A percentile compares a stretch with the other conserved stretches of the same genome.
Conservation (phyloP, 2,113 vertebrate species). For the Anguilla japonica region DNA sequence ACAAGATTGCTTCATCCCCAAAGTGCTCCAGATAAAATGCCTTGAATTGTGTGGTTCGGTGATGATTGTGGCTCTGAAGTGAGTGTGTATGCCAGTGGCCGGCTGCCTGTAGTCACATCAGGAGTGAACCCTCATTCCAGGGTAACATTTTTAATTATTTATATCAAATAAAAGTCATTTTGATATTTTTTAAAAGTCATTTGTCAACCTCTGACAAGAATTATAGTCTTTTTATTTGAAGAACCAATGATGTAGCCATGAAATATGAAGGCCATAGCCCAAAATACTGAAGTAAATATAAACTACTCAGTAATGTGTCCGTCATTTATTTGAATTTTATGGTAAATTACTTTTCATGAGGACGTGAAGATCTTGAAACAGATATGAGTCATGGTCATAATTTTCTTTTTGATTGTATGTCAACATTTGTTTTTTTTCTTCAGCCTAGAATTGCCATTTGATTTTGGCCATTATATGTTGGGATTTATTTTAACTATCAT, state of each 20-base stretch:
- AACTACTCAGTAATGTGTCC: neutral
- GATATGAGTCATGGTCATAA: neutral
- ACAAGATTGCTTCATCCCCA: no score
- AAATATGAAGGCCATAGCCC: neutral
- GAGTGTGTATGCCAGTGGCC: no score
- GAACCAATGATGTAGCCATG: neutral
- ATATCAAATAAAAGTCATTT: neutral
- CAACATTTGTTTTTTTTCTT: neutral
- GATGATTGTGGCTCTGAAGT: no score
- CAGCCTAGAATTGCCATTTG: neutral
- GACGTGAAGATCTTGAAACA: neutral
- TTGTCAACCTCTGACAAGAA: neutral
- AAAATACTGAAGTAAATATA: neutral
- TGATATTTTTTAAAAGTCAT: neutral
- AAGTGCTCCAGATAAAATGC: no score
- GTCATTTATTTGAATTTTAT: neutral
- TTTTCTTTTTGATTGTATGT: neutral
- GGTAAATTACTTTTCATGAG: neutral
- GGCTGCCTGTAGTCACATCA: neutral
- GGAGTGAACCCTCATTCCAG: neutral
- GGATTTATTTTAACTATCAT: neutral
- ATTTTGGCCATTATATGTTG: conserved; percentile 10
- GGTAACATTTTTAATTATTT: neutral
- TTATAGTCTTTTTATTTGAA: neutral
- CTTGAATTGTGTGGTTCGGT: no score